Base-by-base conservation (phyloP, 2,888 invertebrate species). In the Temnothorax ravouxi region DNA sequence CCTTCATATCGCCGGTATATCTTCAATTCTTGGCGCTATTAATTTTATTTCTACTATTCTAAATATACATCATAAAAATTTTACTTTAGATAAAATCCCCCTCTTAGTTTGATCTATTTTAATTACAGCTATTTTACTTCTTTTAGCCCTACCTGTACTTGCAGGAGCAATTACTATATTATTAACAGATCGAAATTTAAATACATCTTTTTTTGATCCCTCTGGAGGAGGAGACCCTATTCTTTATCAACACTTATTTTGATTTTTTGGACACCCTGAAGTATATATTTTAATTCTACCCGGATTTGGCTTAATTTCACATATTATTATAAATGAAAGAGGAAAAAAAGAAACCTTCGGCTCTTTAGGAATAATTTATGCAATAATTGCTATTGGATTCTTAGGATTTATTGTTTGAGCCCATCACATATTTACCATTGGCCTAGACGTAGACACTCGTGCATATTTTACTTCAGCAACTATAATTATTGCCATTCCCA, bases 191-290 rank as follows among this genome's bases (percentile, higher is more conserved):
- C 97, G 97, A 94, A 97, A 98, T 95, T 94, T 97, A 94, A 97
- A 97, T 96, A 97, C 97, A 0, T 96, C 97, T 0, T 98, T 98
- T 95, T 98, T 98, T 96, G 97, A 98, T 50, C 97, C 97, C 0
- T 96, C 96, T 0, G 97, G 97, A 85, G 98, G 97, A 44, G 98
- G 97, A 81, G 97, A 98, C 79, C 97, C 97, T 3, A 96, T 98
- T 95, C 91, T 98, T 90, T 98, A 97, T 77, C 97, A 98, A 96
- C 97, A 98, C 94, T 95, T 98, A 96, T 97, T 98, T 95, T 98
- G 97, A 96, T 98, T 98, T 95, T 98, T 98, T 96, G 98, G 97
- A 0, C 98, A 98, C 80, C 98, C 97, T 13, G 97, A 98, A 96
- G 97, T 98, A 86, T 98, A 98, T 95, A 97, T 98, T 97, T 95